Conservation (phyloP, 2,113 vertebrate species). For the Pachyramphus minor region DNA sequence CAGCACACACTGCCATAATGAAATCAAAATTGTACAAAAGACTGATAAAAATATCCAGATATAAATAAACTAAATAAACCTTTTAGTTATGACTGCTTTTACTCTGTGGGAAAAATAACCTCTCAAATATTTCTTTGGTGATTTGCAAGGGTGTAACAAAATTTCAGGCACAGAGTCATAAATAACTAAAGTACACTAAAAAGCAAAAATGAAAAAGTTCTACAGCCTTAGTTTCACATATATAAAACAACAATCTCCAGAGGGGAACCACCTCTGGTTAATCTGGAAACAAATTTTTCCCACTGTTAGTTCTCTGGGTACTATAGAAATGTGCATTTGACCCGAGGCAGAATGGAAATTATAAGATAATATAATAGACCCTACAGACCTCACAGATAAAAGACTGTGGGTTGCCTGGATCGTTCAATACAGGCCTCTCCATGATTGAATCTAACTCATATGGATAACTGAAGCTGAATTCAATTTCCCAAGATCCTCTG, state of each 20-base stretch:
- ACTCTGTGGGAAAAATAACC: neutral
- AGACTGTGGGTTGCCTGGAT: neutral
- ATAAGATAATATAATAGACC: slow-evolving; percentile 29
- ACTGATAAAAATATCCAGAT: neutral
- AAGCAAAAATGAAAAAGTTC: neutral
- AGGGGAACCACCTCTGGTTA: neutral
- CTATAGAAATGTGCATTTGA: slow-evolving; percentile 19
- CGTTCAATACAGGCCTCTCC: neutral
- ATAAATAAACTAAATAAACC: neutral
- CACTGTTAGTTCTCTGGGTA: neutral
- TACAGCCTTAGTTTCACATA: neutral
- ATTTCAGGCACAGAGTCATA: neutral
- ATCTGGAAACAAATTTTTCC: slow-evolving; percentile 1
- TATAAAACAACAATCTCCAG: neutral
- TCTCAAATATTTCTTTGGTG: neutral
- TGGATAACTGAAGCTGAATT: neutral
- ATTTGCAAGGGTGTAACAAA: neutral
- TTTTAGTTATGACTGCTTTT: neutral
- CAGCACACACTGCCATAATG: neutral
- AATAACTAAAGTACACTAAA: neutral
- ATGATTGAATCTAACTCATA: neutral
- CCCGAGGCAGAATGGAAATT: slow-evolving; percentile 26
- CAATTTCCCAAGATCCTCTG: neutral
- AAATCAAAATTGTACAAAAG: neutral
- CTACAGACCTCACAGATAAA: neutral